phyloP scores from a whole-genome alignment of 1,140 invertebrate genomes.

The Drosophila kikkawai region DNA sequence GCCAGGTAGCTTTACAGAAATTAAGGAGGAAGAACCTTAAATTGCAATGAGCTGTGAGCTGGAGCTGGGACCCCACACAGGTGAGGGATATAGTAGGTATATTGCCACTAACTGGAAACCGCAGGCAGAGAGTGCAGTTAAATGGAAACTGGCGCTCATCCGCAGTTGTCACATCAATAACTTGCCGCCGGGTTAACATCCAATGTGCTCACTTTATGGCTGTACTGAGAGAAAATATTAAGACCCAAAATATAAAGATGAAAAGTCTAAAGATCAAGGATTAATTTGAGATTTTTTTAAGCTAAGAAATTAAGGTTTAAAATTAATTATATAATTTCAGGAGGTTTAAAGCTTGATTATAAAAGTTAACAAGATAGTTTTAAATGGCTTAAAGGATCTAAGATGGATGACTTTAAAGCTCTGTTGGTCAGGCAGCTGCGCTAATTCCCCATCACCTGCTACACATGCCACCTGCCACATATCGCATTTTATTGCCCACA shows the following conservation, averaged over 20 bases:
- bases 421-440: neutral
- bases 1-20: neutral
- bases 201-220: slow-evolving; percentile 19
- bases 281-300: too few species aligned
- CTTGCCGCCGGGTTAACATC: slow-evolving; percentile 15
- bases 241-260: too few species aligned
- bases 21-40: neutral
- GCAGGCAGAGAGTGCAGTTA: slow-evolving; percentile 27
- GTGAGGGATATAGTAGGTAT: neutral
- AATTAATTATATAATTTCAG: neutral
- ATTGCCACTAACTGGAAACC: slow-evolving; percentile 11
- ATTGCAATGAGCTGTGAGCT: neutral
- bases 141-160: slow-evolving; percentile 23
- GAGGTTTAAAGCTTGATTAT: too few species aligned
- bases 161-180: slow-evolving; percentile 42
- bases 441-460: neutral
- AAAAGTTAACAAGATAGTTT: too few species aligned
- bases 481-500: slow-evolving; percentile 5
- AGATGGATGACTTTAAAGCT: neutral
- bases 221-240: slow-evolving; percentile 4
- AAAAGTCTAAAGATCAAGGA: neutral
- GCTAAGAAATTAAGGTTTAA: too few species aligned
- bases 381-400: too few species aligned
- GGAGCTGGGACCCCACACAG: neutral
- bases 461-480: slow-evolving; percentile 6